Evolutionary conservation across 1,140 invertebrate genomes (phyloP).

Genomic region (Scylla paramamosain): DNA sequence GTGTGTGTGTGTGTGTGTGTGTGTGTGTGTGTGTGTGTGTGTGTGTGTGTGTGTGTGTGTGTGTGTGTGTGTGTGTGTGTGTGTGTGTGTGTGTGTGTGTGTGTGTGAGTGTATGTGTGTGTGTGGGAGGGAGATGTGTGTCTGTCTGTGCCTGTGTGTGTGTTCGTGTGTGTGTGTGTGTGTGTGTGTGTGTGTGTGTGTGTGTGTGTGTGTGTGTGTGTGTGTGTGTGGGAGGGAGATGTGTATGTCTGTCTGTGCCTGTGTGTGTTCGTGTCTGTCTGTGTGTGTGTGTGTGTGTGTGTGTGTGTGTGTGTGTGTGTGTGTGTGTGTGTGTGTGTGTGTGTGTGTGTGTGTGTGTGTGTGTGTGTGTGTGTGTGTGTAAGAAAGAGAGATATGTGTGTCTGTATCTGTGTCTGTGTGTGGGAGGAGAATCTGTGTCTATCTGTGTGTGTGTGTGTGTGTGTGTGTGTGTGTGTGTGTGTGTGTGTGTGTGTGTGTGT

Average conservation of each 20-base stretch:
- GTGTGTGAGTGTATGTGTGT: neutral
- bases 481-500: constrained; percentile 39
- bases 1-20: too few relatives aligned
- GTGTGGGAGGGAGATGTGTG: too few relatives aligned
- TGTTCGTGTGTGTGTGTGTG: too few relatives aligned
- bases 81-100: neutral
- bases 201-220: too few relatives aligned
- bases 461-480: constrained; percentile 28
- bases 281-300: constrained; percentile 42
- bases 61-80: too few relatives aligned
- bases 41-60: too few relatives aligned
- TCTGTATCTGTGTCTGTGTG: neutral
- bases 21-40: neutral
- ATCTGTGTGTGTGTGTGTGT: neutral
- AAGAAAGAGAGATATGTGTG: too few relatives aligned
- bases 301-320: constrained; percentile 43
- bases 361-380: constrained; percentile 26
- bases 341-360: constrained; percentile 34
- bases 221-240: too few relatives aligned
- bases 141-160: neutral
- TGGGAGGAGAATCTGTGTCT: neutral
- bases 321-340: constrained; percentile 35
- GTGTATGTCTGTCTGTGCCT: neutral
- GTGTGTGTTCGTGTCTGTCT: constrained; percentile 47
- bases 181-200: too few relatives aligned